Conservation (phyloP, 2,797 vertebrate species). For the Oophaga sylvatica region DNA sequence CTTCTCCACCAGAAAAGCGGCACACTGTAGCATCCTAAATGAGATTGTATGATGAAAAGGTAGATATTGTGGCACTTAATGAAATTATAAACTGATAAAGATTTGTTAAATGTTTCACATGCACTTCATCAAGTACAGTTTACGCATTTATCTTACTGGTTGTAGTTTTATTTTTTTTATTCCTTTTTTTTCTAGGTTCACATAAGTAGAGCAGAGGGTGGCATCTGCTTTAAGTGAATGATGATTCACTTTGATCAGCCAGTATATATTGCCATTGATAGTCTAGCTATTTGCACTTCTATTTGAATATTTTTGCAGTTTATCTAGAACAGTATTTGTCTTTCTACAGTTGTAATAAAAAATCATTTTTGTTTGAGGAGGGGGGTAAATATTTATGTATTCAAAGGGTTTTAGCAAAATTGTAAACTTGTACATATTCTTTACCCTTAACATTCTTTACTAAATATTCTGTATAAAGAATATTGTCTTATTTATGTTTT, state of each 20-base stretch:
- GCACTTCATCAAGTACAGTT: constrained; percentile 66
- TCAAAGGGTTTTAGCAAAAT: constrained; percentile 74
- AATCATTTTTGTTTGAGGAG: constrained; percentile 71
- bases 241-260: constrained; percentile 60
- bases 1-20: constrained; percentile 72
- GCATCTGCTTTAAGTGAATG: neutral
- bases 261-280: constrained; percentile 66
- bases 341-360: constrained; percentile 70
- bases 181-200: constrained; percentile 50
- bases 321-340: constrained; percentile 69
- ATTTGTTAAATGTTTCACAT: constrained; percentile 66
- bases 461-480: constrained; percentile 83
- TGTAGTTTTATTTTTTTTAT: constrained; percentile 63
- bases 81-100: neutral
- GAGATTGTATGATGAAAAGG: constrained; percentile 50
- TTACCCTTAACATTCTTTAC: constrained; percentile 77
- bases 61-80: constrained; percentile 29
- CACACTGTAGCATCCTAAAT: constrained; percentile 79
- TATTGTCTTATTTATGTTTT: constrained; percentile 91
- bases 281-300: constrained; percentile 72
- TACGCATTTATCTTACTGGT: constrained; percentile 62
- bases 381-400: constrained; percentile 72
- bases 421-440: constrained; percentile 83
- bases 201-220: neutral
- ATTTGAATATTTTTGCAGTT: constrained; percentile 70